Evolutionary conservation across 2,888 invertebrate species (phyloP), one percentile per base, ranked within the genome.

Genomic region (Cephalotes varians): DNA sequence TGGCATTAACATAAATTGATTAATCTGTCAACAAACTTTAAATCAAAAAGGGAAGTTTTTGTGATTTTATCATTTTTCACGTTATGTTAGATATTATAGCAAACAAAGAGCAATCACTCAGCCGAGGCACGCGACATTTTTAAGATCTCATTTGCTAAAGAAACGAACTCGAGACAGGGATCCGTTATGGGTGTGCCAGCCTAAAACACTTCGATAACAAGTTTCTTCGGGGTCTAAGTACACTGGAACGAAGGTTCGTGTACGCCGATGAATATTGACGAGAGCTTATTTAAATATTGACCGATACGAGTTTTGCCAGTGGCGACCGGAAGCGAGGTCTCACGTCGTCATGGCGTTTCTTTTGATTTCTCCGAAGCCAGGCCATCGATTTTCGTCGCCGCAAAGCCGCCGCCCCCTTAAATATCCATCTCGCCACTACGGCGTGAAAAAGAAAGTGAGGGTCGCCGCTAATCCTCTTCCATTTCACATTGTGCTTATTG

Each of bases 401-500:
- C 18, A 65, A 76, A 65, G 51, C 18, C 21, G 7, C 6, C 71
- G 18, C 21, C 25, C 77, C 15, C 76, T 79, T 79, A 79, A 76
- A 82, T 56, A 58, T 37, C 47, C 72, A 37, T 69, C 79, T 40
- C 49, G 25, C 37, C 73, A 54, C 9, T 21, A 64, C 40, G 31
- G 58, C 28, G 25, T 76, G 77, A 65, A 76, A 58, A 65, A 58
- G 77, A 77, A 76, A 40, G 60, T n/a, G 65, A 83, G 81, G 74
- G 83, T 67, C 34, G 73, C 18, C n/a, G 65, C 49, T 81, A 81
- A 64, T 84, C 74, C 73, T 80, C 71, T 60, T 80, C 40, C 40
- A 56, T 76, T 80, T 81, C 83, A 77, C 83, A 60, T 72, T 64
- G 85, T 85, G 85, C 34, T 86, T 83, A 83, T 85, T 83, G 83